A percentile compares a stretch with the other conserved stretches of the same genome.
These are phyloP conservation scores for Epinotia bilunana DNA, from an alignment of 2,888 invertebrate species.

Conservation along the genomic window DNA sequence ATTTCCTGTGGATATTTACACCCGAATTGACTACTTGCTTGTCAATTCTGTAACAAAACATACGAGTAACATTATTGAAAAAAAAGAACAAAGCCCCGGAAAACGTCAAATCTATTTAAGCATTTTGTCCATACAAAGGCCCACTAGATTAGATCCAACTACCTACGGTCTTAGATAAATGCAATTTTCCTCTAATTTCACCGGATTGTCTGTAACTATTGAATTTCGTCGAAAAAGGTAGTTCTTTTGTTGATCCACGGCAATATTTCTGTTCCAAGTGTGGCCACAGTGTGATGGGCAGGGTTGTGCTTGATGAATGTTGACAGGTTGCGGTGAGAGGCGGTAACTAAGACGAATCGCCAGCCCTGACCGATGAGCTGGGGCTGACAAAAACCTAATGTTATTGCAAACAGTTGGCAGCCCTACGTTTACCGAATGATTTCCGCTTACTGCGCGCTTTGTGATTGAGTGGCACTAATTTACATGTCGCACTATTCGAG, in stretches of 20 bases:
- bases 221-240: constrained; percentile 28
- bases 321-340: constrained; percentile 58
- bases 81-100: constrained; percentile 17
- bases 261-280: constrained; percentile 52
- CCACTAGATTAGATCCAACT: constrained; percentile 19
- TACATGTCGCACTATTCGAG: too few relatives aligned
- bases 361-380: constrained; percentile 64
- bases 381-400: constrained; percentile 58
- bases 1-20: too few relatives aligned
- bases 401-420: constrained; percentile 47
- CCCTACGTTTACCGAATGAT: constrained; percentile 14
- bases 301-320: constrained; percentile 66
- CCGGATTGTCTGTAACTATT: constrained; percentile 25
- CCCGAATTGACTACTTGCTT: too few relatives aligned
- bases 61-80: neutral
- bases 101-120: constrained; percentile 14
- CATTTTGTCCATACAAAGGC: constrained; percentile 21
- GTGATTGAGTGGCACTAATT: constrained; percentile 15
- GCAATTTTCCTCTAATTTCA: constrained; percentile 12
- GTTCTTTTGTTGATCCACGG: constrained; percentile 26
- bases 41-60: neutral
- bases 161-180: constrained; percentile 23
- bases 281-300: constrained; percentile 49
- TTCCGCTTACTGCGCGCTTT: constrained; percentile 18
- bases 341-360: constrained; percentile 73